Percentiles rank a stretch among this genome's conserved stretches.
These are phyloP conservation scores for Petrosia ficiformis DNA, from an alignment of 37 sponge, comb jelly and placozoan species.

Conservation along the genomic window DNA sequence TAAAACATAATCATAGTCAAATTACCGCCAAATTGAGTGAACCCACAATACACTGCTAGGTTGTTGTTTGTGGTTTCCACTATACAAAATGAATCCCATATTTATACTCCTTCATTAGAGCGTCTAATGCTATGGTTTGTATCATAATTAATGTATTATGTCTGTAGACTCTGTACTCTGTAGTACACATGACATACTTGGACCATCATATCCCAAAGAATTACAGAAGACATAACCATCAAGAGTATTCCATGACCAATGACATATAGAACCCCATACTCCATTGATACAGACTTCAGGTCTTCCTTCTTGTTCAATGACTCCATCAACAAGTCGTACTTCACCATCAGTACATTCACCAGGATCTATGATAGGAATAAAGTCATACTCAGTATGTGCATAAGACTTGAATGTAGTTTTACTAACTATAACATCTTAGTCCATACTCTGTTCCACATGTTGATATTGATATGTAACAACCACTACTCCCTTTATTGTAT, in stretches of 20 bases:
- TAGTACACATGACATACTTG: background rate
- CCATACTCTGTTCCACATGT: background rate
- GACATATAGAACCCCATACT: slow-evolving; percentile 1
- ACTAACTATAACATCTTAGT: background rate
- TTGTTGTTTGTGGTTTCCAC: too few species aligned
- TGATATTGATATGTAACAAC: background rate
- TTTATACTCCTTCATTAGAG: too few species aligned
- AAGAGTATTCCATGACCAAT: background rate
- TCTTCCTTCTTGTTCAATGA: slow-evolving; percentile 4
- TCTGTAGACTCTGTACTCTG: too few species aligned
- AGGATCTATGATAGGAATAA: background rate
- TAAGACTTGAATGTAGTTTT: background rate
- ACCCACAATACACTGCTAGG: too few species aligned
- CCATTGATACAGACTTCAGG: slow-evolving; percentile 3
- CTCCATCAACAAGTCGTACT: background rate
- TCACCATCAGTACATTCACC: slow-evolving; percentile 5
- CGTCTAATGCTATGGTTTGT: too few species aligned
- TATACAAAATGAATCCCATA: too few species aligned
- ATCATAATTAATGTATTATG: background rate
- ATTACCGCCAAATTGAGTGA: too few species aligned
- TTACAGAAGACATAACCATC: slow-evolving; percentile 6
- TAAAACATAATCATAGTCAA: too few species aligned
- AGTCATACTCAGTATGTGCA: background rate
- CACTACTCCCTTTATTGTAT: background rate
- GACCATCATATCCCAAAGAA: background rate